Percentiles rank a stretch among this genome's conserved stretches.
These are phyloP conservation scores for Dinocampus coccinellae DNA, from an alignment of 2,888 invertebrate genomes.

Conservation along the genomic window DNA sequence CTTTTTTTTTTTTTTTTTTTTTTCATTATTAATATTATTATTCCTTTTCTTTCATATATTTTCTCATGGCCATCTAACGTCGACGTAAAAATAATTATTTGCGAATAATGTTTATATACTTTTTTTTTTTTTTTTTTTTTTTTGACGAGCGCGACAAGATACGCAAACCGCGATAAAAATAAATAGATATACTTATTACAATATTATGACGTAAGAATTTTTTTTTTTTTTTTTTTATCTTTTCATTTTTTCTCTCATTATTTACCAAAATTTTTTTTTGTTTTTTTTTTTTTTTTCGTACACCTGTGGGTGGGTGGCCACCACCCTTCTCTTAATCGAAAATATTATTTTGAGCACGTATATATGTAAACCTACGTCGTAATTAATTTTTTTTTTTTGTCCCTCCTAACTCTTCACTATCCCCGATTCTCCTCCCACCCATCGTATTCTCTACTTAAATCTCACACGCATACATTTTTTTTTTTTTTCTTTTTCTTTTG, in stretches of 20 bases:
- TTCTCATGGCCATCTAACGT: background rate
- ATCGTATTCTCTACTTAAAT: slow-evolving; percentile 13
- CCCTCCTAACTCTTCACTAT: too few relatives aligned
- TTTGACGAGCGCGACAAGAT: background rate
- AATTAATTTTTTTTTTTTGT: slow-evolving; percentile 17
- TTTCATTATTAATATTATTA: too few relatives aligned
- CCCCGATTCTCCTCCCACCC: background rate
- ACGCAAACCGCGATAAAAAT: slow-evolving; percentile 3
- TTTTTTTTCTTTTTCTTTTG: slow-evolving; percentile 33
- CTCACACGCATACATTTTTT: slow-evolving; percentile 16
- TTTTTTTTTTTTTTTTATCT: background rate
- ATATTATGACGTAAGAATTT: background rate
- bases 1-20: background rate
- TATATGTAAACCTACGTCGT: slow-evolving; percentile 24
- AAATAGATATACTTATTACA: slow-evolving; percentile 5
- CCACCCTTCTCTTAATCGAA: slow-evolving; percentile 50
- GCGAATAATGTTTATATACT: background rate
- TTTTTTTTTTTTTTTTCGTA: background rate
- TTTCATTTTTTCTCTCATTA: background rate
- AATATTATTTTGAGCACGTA: slow-evolving; percentile 50
- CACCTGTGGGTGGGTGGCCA: slow-evolving; percentile 17
- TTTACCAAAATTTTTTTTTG: background rate
- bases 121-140: background rate
- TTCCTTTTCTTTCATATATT: background rate
- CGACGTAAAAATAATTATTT: background rate